phyloP scores from a whole-genome alignment of 1,140 invertebrate species.

The Palaemon carinicauda region DNA sequence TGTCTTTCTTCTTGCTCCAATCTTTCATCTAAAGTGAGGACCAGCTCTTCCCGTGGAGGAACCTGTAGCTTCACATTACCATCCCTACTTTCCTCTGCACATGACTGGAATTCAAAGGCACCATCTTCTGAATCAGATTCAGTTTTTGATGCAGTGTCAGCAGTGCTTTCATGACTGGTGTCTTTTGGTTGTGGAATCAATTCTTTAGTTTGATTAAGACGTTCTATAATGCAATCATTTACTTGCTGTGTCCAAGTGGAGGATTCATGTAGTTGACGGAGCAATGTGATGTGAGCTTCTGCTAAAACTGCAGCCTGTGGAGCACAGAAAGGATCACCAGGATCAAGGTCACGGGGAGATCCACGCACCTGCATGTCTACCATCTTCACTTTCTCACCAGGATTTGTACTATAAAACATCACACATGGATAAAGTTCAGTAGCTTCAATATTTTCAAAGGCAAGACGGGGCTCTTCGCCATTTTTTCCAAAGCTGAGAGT shows the following conservation, averaged over 20 bases:
- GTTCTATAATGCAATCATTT: constrained; percentile 67
- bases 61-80: too few relatives aligned
- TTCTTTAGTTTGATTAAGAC: constrained; percentile 66
- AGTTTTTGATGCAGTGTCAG: constrained; percentile 29
- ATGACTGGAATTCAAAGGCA: not conserved
- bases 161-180: not conserved
- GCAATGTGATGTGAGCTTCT: constrained; percentile 70
- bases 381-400: constrained; percentile 76
- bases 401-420: constrained; percentile 76
- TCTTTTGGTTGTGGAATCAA: constrained; percentile 63
- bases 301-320: constrained; percentile 68
- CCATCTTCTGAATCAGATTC: constrained; percentile 8
- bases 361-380: constrained; percentile 74
- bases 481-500: constrained; percentile 78
- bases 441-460: constrained; percentile 74
- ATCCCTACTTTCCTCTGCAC: not conserved
- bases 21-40: constrained; percentile 37
- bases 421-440: constrained; percentile 74
- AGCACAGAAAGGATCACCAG: constrained; percentile 73
- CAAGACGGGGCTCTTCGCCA: constrained; percentile 73
- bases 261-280: constrained; percentile 69
- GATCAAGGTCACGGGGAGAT: constrained; percentile 69
- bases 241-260: constrained; percentile 69
- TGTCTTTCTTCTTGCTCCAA: constrained; percentile 35
- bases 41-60: constrained; percentile 4